Evolutionary conservation across 53 echinoderm and acorn worm species (phyloP), one percentile per base, ranked within the genome.

Genomic region (Astropecten irregularis): DNA sequence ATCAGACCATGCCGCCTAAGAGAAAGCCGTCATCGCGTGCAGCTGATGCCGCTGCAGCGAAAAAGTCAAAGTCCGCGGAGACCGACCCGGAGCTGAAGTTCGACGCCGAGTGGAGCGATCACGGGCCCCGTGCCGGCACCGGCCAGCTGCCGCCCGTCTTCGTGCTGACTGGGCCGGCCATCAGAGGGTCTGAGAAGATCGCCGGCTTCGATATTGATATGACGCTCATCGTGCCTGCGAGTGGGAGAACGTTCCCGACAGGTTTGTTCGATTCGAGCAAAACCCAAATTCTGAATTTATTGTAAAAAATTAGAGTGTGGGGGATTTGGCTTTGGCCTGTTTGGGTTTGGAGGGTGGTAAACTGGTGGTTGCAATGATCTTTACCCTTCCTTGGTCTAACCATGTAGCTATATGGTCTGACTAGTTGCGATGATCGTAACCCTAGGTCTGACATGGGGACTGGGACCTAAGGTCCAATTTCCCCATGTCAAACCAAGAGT

Each of bases 161-260:
- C 16, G 58, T 86, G 66, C 85, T 93, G 46, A 82, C 68, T 37
- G 95, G 93, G n/a, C 86, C 95, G 8, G 88, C 82, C 28, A 83
- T 86, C 27, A 85, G 90, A 23, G 91, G 91, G 11, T 95, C 93
- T 0, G 66, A 37, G 10, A 95, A 95, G 85, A 83, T 95, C 26
- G 93, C 93, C 13, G 90, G 76, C 4, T 95, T 95, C 72, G 95
- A 95, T 83, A 73, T 95, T 9, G 95, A 95, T 44, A 84, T 83
- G 69, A 95, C 95, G 8, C 88, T 93, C 19, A 93, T 95, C 58
- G 64, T 54, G 48, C 88, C 95, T 16, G 93, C 91, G 40, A 95
- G 95, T 91, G 95, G 95, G 30, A 88, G 77, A 40, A 95, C 93
- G 47, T 95, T 89, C 81, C 90, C 93, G 28, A 90, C 91, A 83